phyloP scores from a whole-genome alignment of 23 tunicate genomes.

The Clavelina lepadiformis region DNA sequence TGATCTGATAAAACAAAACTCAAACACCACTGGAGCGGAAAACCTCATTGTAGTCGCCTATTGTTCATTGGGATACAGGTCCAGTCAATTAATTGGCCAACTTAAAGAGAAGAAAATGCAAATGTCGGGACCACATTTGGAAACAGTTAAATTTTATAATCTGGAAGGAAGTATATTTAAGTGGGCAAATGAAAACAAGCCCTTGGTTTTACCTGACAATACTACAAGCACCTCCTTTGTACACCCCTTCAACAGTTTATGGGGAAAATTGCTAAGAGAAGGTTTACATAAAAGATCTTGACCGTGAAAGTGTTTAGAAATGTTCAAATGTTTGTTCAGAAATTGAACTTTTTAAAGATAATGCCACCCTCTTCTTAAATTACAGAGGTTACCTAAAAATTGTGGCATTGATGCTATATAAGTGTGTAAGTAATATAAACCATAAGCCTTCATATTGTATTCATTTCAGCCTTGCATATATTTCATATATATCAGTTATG shows the following conservation, averaged over 20 bases:
- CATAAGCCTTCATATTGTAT: too few relatives aligned
- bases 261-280: conserved; percentile 49
- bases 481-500: too few relatives aligned
- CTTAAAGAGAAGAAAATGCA: not conserved
- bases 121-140: not conserved
- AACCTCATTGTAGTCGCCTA: conserved; percentile 51
- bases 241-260: conserved; percentile 54
- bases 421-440: too few relatives aligned
- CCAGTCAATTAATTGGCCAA: conserved; percentile 24
- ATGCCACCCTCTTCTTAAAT: too few relatives aligned
- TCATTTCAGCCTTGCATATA: too few relatives aligned
- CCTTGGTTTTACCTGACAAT: conserved; percentile 28
- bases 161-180: conserved; percentile 80
- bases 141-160: conserved; percentile 21
- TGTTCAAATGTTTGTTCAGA: too few relatives aligned
- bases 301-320: too few relatives aligned
- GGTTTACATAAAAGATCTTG: too few relatives aligned
- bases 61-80: conserved; percentile 80
- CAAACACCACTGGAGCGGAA: not conserved
- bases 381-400: too few relatives aligned
- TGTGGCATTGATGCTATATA: too few relatives aligned
- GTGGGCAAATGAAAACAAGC: conserved; percentile 80
- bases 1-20: conserved; percentile 4
- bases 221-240: conserved; percentile 32
- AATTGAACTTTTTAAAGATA: too few relatives aligned